Evolutionary conservation across 1,140 invertebrate genomes (phyloP), one percentile per base, ranked within the genome.

Genomic region (Solenopsis fugax): DNA sequence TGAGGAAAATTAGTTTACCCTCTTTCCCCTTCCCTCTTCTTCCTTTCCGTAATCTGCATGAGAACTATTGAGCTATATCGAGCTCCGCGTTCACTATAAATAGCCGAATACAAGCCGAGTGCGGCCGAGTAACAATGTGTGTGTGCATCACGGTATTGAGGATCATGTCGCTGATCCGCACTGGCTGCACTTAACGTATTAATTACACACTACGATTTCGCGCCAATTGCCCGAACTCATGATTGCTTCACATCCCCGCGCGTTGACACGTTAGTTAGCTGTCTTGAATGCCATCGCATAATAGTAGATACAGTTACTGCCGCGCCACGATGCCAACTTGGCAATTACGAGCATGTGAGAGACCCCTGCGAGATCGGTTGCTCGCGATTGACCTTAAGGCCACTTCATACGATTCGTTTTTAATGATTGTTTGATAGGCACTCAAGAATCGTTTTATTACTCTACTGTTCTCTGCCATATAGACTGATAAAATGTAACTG

Each of bases 141-240:
- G 41, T 18, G 21, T 34, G 37, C 54, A 73, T 54, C 37, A 34
- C 34, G 24, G 18, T 34, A 34, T 24, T 24, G 67, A 48, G 41
- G 24, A 82, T 82, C 69, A 37, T 24, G 48, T 37, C 54, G 21
- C 18, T 71, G 65, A 84, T 84, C 52, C 64, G 48, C 24, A n/a
- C 16, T 16, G n/a, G 21, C 6, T 37, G 78, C 13, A 56, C 65
- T 58, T 58, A 75, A 84, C 80, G 80, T 75, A 69, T 84, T 75
- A 84, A 84, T 84, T 84, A 84, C 69, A 62, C 54, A 24, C 45
- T 13, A 60, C 69, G 72, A 56, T 84, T 73, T 84, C 80, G 69
- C 80, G 80, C 69, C 69, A 84, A 73, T 81, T 84, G 69, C 41
- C 69, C 29, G 41, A 84, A 84, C 69, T 84, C 80, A 84, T 62